Evolutionary conservation across 2,797 vertebrate species (phyloP), one percentile per base, ranked within the genome.

Genomic region (Vespertilio murinus): DNA sequence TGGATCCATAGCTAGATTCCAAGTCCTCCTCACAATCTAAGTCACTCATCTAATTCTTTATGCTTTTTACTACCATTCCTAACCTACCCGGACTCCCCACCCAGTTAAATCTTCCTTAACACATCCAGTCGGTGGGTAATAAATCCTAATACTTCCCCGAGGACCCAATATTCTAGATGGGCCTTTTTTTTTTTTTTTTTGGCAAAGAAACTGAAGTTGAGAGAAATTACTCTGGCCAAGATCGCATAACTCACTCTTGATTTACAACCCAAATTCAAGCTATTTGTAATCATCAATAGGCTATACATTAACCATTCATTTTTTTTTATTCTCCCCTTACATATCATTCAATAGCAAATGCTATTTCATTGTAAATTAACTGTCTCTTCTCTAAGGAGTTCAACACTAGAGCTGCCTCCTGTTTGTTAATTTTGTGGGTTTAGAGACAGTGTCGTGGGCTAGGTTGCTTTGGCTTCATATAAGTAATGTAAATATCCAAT

Each of bases 291-390:
- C n/a, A 81, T 90, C 64, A 90, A 61, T 52, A 65, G 3, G 9
- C 22, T 87, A 69, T n/a, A 30, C 20, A 74, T 52, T 59, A 88
- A 6, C 8, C 22, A 18, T 47, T 11, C 6, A 61, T 38, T 52
- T 28, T 80, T 87, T 42, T 42, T 42, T 42, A 86, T 17, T 80
- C 17, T 35, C 1, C 7, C 17, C 10, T 86, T 30, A 71, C 6
- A 47, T 49, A 83, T 59, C 2, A 23, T 2, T 86, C 11, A 64
- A 33, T 61, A 45, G 23, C 5, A 91, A 93, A 78, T 70, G 3
- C 33, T 85, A 73, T 84, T 88, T 69, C 56, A 90, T 0, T 90
- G 18, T 88, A 47, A 91, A 82, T 64, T 81, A 77, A 75, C 18
- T 69, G 4, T 65, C 20, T 81, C 3, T 78, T 17, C 33, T 87